Evolutionary conservation across 2,113 vertebrate species (phyloP).

Genomic region (Pogonocichla stellata): DNA sequence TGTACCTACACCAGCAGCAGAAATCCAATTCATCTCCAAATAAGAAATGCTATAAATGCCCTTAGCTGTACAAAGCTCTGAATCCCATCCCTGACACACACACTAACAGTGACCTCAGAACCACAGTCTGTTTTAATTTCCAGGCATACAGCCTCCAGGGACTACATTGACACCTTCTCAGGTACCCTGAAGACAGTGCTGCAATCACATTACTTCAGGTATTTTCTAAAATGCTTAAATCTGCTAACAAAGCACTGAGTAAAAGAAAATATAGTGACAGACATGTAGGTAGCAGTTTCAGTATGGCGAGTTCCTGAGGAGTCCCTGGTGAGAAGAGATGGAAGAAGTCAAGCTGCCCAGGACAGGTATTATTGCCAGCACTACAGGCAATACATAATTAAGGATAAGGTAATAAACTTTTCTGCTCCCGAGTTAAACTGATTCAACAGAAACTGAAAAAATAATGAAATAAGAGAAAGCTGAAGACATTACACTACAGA

Average conservation of each 20-base stretch:
- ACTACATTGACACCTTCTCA: not conserved
- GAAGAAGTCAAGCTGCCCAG: not conserved
- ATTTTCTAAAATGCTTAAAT: not conserved
- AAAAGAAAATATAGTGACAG: not conserved
- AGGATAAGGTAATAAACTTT: not conserved
- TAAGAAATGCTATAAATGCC: not conserved
- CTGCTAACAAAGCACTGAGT: not conserved
- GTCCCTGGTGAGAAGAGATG: not conserved
- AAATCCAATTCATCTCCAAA: not conserved
- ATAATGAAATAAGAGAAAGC: not conserved
- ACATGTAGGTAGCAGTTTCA: not conserved
- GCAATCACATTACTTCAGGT: not conserved
- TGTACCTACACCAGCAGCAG: not conserved
- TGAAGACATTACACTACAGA: not conserved
- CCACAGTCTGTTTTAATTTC: not conserved
- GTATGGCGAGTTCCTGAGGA: not conserved
- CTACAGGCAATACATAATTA: too few species aligned
- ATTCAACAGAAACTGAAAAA: not conserved
- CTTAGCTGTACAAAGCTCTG: not conserved
- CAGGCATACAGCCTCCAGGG: not conserved
- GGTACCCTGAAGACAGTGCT: not conserved
- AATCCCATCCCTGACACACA: not conserved
- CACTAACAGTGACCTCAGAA: not conserved
- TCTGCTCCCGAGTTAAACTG: not conserved
- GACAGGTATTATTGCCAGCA: not conserved